phyloP scores from a whole-genome alignment of 2,888 invertebrate species.

The Meloe dianella region DNA sequence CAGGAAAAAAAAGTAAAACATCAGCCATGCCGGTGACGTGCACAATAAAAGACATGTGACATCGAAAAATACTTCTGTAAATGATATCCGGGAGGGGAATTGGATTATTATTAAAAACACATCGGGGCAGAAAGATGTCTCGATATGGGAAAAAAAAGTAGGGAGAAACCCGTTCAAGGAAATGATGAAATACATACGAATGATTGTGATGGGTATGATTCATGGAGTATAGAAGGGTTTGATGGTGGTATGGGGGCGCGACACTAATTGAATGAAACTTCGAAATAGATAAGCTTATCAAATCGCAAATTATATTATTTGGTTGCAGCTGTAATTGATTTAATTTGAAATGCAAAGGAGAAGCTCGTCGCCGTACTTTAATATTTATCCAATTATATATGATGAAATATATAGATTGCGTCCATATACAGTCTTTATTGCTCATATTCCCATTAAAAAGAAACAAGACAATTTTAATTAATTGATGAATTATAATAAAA shows the following conservation, averaged over 20 bases:
- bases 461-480: neutral
- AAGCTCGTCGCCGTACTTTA: conserved; percentile 17
- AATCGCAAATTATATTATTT: conserved; percentile 32
- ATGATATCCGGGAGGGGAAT: conserved; percentile 51
- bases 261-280: conserved; percentile 44
- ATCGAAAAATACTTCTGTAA: conserved; percentile 57
- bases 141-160: conserved; percentile 39
- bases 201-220: conserved; percentile 37
- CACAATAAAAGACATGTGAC: conserved; percentile 56
- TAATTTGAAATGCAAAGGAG: conserved; percentile 28
- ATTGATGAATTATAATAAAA: neutral
- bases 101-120: conserved; percentile 51
- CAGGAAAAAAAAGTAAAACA: conserved; percentile 15
- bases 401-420: conserved; percentile 17
- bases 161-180: conserved; percentile 31
- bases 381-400: conserved; percentile 26
- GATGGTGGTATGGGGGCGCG: conserved; percentile 36
- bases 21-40: conserved; percentile 37
- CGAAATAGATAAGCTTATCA: conserved; percentile 35
- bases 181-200: conserved; percentile 38
- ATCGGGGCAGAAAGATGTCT: conserved; percentile 46
- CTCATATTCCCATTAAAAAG: neutral
- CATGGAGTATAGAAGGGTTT: conserved; percentile 42
- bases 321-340: conserved; percentile 31
- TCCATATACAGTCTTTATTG: neutral